A percentile compares a stretch with the other conserved stretches of the same genome.
These are phyloP conservation scores for Micronycteris hirsuta DNA, from an alignment of 2,113 vertebrate species.

Conservation along the genomic window DNA sequence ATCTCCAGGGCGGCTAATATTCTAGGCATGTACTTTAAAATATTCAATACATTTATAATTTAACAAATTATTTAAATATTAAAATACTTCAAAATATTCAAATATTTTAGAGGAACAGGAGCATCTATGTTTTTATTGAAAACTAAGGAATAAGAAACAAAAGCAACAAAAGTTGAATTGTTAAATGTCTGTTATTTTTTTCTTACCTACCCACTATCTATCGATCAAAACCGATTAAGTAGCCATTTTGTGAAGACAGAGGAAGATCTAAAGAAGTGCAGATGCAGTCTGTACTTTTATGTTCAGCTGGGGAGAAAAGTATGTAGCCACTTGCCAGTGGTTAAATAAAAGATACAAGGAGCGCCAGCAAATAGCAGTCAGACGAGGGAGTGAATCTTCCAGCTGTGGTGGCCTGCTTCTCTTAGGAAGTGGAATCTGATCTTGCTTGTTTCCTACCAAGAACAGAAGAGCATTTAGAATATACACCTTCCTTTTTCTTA, in stretches of 20 bases:
- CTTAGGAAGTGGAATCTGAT: not conserved
- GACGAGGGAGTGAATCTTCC: not conserved
- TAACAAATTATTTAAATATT: not conserved
- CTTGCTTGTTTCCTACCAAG: not conserved
- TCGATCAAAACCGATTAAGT: not conserved
- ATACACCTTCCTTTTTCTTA: not conserved
- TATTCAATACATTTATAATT: not conserved
- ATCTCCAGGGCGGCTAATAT: not conserved
- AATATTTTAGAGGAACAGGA: not conserved
- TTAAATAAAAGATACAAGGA: not conserved
- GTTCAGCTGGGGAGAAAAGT: not conserved
- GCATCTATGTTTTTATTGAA: not conserved
- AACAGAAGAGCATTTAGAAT: not conserved
- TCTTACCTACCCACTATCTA: not conserved
- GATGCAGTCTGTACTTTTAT: not conserved
- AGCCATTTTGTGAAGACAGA: not conserved
- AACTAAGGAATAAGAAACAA: constrained; percentile 21
- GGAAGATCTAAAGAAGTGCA: not conserved
- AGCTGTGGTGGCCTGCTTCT: not conserved
- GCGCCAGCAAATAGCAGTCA: not conserved
- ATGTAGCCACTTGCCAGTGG: not conserved
- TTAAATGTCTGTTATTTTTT: not conserved
- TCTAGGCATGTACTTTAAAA: not conserved
- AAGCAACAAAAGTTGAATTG: not conserved
- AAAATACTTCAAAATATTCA: not conserved